A percentile compares a stretch with the other conserved stretches of the same genome.
phyloP scores from a whole-genome alignment of 2,888 invertebrate genomes.

The Rhodophaea formosa region DNA sequence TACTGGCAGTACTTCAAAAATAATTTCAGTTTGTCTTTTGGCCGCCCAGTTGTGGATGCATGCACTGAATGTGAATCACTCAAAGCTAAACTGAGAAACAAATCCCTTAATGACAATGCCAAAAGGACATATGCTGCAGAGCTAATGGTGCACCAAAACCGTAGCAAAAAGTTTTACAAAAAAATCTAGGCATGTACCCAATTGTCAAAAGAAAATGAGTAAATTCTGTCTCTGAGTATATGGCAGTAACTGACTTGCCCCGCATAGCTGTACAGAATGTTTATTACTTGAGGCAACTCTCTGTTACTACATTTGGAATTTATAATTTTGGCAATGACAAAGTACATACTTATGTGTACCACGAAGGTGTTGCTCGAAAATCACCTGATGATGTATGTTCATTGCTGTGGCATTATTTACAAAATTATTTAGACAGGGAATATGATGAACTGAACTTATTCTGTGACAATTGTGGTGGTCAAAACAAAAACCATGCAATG shows the following conservation, averaged over 20 bases:
- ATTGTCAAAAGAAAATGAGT: background rate
- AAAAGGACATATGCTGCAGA: background rate
- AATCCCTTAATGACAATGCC: background rate
- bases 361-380: background rate
- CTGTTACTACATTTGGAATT: background rate
- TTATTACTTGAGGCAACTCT: background rate
- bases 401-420: background rate
- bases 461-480: background rate
- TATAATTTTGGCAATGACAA: background rate
- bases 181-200: background rate
- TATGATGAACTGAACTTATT: background rate
- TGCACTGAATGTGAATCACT: background rate
- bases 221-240: background rate
- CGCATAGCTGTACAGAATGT: background rate
- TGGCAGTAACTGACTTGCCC: background rate
- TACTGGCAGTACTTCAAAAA: background rate
- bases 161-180: background rate
- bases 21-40: background rate
- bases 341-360: constrained; percentile 1
- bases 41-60: background rate
- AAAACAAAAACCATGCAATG: background rate
- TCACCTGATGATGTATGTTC: background rate
- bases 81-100: background rate
- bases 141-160: background rate
- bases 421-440: background rate